Evolutionary conservation across 2,113 vertebrate species (phyloP).

Genomic region (Petroica traversi): DNA sequence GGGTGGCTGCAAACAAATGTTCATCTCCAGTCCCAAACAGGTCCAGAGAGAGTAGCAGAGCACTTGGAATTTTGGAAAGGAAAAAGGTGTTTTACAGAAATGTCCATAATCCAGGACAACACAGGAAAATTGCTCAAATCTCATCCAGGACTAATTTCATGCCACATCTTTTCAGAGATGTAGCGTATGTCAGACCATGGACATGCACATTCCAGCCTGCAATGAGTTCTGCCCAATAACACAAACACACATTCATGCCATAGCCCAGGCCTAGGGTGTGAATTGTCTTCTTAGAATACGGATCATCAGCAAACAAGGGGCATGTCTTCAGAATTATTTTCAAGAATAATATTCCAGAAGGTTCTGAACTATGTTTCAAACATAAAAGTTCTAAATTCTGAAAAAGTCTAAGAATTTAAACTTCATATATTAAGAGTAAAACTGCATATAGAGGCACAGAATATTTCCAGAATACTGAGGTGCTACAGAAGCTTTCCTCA

Average conservation of each 20-base stretch:
- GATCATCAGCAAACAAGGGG: neutral
- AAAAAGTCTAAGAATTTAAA: neutral
- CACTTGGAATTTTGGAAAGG: neutral
- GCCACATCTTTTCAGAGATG: neutral
- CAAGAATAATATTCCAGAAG: neutral
- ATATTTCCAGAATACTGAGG: neutral
- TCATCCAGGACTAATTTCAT: neutral
- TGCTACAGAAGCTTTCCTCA: neutral
- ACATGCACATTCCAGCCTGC: neutral
- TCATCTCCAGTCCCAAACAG: neutral
- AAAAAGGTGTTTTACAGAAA: neutral
- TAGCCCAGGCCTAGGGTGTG: neutral
- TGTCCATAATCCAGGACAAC: fast-evolving
- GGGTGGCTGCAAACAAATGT: neutral
- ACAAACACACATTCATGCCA: neutral
- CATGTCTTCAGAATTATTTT: neutral
- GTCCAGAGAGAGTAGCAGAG: neutral
- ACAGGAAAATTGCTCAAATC: neutral
- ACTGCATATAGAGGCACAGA: neutral
- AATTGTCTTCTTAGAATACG: neutral
- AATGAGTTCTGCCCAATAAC: neutral
- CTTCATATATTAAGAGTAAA: neutral
- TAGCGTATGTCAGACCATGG: fast-evolving
- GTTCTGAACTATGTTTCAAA: neutral
- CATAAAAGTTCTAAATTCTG: neutral